A percentile compares a stretch with the other conserved stretches of the same genome.
Evolutionary conservation across 2,888 invertebrate species (phyloP).

Genomic region (Limnephilus lunatus): DNA sequence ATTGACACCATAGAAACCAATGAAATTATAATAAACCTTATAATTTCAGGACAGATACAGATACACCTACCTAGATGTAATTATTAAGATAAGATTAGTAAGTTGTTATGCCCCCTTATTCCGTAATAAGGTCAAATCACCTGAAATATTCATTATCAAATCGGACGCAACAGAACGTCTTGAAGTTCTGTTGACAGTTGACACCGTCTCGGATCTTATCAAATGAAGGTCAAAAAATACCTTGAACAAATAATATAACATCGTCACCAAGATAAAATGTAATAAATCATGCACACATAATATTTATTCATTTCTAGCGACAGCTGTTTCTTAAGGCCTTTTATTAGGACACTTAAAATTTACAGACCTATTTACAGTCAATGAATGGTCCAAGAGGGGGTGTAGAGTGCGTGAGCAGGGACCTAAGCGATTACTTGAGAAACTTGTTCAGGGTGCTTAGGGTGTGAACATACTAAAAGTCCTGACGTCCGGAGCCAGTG

Average conservation of each 20-base stretch:
- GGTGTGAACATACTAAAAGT: no score
- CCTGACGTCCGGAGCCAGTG: no score
- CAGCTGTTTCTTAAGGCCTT: not conserved
- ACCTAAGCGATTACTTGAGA: no score
- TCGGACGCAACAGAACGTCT: not conserved
- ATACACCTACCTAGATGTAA: not conserved
- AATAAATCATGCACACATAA: not conserved
- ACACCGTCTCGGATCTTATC: constrained; percentile 3
- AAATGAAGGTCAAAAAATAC: not conserved
- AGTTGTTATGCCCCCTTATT: not conserved
- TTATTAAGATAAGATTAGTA: not conserved
- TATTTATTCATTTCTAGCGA: not conserved
- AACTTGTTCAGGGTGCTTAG: no score
- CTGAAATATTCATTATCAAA: constrained; percentile 2
- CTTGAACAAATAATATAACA: not conserved
- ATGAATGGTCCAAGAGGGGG: no score
- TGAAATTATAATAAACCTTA: no score
- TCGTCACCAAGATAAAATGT: not conserved
- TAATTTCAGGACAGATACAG: no score
- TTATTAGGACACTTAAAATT: not conserved
- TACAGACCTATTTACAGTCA: not conserved
- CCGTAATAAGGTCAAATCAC: not conserved
- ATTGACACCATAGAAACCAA: no score
- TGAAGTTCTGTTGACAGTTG: constrained; percentile 5
- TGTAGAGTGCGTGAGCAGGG: no score